Base-by-base conservation (phyloP, 1,140 invertebrate genomes). In the Leptopilina clavipes region DNA sequence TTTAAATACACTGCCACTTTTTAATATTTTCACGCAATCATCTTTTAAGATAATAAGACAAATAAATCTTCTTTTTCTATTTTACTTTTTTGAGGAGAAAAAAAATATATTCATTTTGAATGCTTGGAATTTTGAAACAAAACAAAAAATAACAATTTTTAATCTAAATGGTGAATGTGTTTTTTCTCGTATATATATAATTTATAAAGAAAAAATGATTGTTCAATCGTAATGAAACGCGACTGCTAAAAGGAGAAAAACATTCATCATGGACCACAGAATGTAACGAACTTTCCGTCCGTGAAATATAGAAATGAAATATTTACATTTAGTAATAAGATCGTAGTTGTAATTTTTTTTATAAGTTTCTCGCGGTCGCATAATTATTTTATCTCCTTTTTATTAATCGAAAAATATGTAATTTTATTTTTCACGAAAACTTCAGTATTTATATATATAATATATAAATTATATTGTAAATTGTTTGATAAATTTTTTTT, bases 211-310 rank as follows among this genome's bases (percentile, higher is more conserved):
- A n/a, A 54, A 54, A 54, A 12, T 65, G 0, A 25, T 37, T 65
- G 25, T 65, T 31, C 11, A n/a, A 31, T 65, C 59, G 14, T 65
- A 31, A 12, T 31, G 31, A 31, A 65, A 65, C 22, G 59, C 22
- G 59, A 65, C 59, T 65, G 59, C 59, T 65, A 65, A 31, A 65
- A 40, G 8, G 11, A 65, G 11, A 59, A 2, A 65, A 65, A 65
- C 59, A 31, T 31, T 31, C 76, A 79, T 77, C 73, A 81, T 77
- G 78, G 82, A 81, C 77, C 75, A 83, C 54, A 72, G 73, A 71
- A 75, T 74, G 56, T 52, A 75, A 78, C 72, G 77, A 65, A 65
- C 74, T 83, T 83, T 81, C 79, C 78, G 82, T 79, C 78, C 79
- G 65, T 45, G 45, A 74, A 76, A 70, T 78, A 75, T 78, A 78